Evolutionary conservation across 2,888 invertebrate genomes (phyloP).

Genomic region (Netelia melanura): DNA sequence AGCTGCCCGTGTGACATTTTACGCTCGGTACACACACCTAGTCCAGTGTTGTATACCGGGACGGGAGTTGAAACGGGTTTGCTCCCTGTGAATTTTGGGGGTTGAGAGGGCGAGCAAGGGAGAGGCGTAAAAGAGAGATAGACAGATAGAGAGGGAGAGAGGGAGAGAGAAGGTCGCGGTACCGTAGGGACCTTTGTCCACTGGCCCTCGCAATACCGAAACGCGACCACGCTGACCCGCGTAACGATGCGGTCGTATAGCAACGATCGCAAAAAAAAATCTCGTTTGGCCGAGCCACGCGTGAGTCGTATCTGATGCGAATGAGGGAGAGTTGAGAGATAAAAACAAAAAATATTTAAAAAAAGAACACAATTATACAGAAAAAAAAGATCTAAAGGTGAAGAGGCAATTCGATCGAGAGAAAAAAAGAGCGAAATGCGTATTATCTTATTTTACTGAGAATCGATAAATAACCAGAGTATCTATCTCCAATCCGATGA

Average conservation of each 20-base stretch:
- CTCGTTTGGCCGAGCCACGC: conserved; percentile 28
- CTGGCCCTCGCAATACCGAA: conserved; percentile 56
- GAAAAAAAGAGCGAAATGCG: neutral
- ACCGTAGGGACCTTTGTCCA: conserved; percentile 45
- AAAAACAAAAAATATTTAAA: neutral
- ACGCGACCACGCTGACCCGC: conserved; percentile 66
- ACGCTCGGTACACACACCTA: conserved; percentile 66
- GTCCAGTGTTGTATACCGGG: conserved; percentile 35
- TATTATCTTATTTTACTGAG: neutral
- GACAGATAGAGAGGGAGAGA: neutral
- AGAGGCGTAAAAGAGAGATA: neutral
- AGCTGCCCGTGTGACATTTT: conserved; percentile 71
- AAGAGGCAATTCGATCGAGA: neutral
- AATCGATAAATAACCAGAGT: neutral
- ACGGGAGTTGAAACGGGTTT: conserved; percentile 9
- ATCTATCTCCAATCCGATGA: neutral
- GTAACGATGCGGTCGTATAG: conserved; percentile 73
- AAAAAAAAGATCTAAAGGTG: neutral
- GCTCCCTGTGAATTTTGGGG: conserved; percentile 25
- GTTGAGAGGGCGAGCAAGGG: conserved; percentile 4
- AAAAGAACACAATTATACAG: neutral
- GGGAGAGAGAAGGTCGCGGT: conserved; percentile 3
- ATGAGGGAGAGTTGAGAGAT: neutral
- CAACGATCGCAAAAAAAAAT: conserved; percentile 30
- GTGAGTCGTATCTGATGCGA: conserved; percentile 15